Conservation (phyloP, 2,888 invertebrate genomes). For the Aleiodes alternator region DNA sequence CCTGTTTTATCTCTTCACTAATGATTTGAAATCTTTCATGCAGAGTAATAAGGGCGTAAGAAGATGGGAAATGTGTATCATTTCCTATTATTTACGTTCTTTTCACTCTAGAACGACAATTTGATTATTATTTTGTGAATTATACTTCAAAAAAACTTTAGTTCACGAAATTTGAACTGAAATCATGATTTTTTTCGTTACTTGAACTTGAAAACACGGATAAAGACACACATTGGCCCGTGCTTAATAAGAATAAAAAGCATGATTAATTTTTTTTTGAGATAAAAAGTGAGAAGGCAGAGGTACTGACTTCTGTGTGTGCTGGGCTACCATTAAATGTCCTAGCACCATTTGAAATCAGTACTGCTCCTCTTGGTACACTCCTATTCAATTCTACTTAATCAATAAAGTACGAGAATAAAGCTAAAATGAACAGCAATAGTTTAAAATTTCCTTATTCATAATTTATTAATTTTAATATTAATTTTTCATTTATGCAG, state of each 20-base stretch:
- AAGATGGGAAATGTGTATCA: no score
- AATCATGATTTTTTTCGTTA: not conserved
- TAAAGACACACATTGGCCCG: not conserved
- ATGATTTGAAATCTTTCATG: no score
- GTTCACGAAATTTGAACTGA: not conserved
- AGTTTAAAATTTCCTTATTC: conserved; percentile 49
- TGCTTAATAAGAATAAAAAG: not conserved
- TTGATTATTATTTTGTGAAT: no score
- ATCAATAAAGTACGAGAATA: no score
- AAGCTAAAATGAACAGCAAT: conserved; percentile 3
- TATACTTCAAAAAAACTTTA: no score
- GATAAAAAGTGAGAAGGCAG: conserved; percentile 65
- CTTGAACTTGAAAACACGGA: not conserved
- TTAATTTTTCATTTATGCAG: conserved; percentile 50
- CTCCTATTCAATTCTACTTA: conserved; percentile 52
- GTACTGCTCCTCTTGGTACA: conserved; percentile 72
- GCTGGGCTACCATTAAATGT: conserved; percentile 70
- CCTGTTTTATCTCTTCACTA: no score
- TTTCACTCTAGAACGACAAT: no score
- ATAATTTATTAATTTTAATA: conserved; percentile 48
- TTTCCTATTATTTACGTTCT: no score
- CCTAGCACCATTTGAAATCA: conserved; percentile 76
- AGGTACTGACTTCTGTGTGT: conserved; percentile 75
- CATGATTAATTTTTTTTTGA: not conserved
- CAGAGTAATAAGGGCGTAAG: no score